Percentiles rank a stretch among this genome's conserved stretches.
Conservation (phyloP, 2,888 invertebrate species). For the Leucania comma region DNA sequence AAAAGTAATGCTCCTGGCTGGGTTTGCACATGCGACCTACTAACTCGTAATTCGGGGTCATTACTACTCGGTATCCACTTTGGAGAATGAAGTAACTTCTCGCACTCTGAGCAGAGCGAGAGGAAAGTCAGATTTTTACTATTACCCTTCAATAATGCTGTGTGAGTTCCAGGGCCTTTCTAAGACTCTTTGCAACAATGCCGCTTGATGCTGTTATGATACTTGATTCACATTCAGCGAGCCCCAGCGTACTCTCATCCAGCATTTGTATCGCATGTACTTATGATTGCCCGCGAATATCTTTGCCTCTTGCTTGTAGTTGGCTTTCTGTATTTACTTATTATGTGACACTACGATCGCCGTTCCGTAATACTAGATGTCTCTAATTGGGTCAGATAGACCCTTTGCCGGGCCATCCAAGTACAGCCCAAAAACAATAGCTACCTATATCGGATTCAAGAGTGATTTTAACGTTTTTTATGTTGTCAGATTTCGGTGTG, state of each 20-base stretch:
- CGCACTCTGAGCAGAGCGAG: too few relatives aligned
- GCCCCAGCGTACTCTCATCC: background rate
- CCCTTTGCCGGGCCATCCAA: conserved; percentile 37
- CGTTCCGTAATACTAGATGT: conserved; percentile 38
- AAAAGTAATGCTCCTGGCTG: too few relatives aligned
- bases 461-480: conserved; percentile 63
- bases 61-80: too few relatives aligned
- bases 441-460: conserved; percentile 37
- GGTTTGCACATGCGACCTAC: too few relatives aligned
- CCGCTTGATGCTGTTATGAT: background rate
- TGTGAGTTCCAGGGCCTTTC: too few relatives aligned
- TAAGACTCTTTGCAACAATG: too few relatives aligned
- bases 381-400: conserved; percentile 59
- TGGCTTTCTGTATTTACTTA: background rate
- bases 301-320: background rate
- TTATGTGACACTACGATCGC: conserved; percentile 25
- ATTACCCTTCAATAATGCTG: too few relatives aligned
- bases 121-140: too few relatives aligned
- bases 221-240: background rate
- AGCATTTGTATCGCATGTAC: background rate
- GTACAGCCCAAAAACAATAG: conserved; percentile 59
- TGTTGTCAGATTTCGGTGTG: conserved; percentile 22
- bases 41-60: too few relatives aligned
- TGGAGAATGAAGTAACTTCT: too few relatives aligned
- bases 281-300: background rate